Conservation (phyloP, 1,140 invertebrate species). For the Phocides pigmalion region DNA sequence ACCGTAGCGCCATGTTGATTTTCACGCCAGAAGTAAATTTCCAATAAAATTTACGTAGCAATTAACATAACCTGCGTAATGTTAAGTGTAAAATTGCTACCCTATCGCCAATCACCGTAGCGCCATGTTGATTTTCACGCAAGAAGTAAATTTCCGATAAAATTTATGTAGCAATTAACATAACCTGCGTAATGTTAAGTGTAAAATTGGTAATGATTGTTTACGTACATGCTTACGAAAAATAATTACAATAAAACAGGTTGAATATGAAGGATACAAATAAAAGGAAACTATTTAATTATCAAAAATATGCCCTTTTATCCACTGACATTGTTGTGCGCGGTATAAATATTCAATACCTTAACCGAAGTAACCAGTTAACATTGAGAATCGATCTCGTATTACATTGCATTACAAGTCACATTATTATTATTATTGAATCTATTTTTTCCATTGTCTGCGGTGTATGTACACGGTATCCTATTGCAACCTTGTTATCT, state of each 20-base stretch:
- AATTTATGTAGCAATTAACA: too few relatives aligned
- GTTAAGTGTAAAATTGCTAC: background rate
- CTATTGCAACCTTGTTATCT: constrained; percentile 30
- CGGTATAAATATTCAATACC: constrained; percentile 33
- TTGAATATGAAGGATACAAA: background rate
- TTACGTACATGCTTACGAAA: background rate
- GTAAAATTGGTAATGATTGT: background rate
- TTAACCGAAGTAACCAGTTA: constrained; percentile 32
- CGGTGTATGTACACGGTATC: constrained; percentile 23
- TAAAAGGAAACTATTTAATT: constrained; percentile 25
- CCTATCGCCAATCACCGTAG: too few relatives aligned
- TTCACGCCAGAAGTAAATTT: too few relatives aligned
- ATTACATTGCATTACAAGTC: constrained; percentile 26
- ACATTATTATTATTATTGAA: constrained; percentile 30
- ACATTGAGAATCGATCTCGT: constrained; percentile 35
- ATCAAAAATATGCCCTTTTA: constrained; percentile 33
- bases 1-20: too few relatives aligned
- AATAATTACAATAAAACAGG: background rate
- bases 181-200: background rate
- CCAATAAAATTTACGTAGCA: too few relatives aligned
- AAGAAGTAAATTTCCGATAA: too few relatives aligned
- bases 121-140: too few relatives aligned
- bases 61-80: background rate
- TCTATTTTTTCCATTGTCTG: constrained; percentile 30
- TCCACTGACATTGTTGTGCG: constrained; percentile 15